Evolutionary conservation across 2,888 invertebrate genomes (phyloP), one percentile per base, ranked within the genome.

Genomic region (Drosophila eohydei): DNA sequence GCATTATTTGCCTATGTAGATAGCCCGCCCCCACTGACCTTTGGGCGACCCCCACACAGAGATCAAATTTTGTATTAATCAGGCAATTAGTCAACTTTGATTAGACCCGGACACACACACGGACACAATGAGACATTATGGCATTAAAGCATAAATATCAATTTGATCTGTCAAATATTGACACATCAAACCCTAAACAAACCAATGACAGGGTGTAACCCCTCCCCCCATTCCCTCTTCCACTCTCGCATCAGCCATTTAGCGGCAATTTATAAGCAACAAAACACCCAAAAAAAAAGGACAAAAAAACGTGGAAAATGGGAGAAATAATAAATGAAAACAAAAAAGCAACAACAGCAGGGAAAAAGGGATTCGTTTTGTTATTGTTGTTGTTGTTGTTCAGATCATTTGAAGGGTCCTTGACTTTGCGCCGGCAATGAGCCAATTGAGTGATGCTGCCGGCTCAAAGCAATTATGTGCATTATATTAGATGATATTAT

Each of bases 391-490:
- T 75, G 83, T 58, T 21, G 36, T 72, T 75, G 83, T 79, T 80
- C 79, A 82, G 91, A 91, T 92, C 89, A 90, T 91, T 92, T 92
- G 80, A 90, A 88, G 91, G 92, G 91, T 91, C 90, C 92, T 92
- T 92, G 91, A 91, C 92, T 92, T 85, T 83, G 62, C 78, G 72
- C 72, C 74, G 62, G 65, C 77, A 77, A 79, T 71, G 67, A 78
- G 59, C 64, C 81, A 81, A 78, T 80, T 85, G 66, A 79, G 81
- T 73, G 81, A 78, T 80, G 78, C 68, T 80, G 71, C 64, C 56
- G 59, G 62, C 66, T 61, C 61, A 63, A 38, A 58, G 63, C 77
- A 78, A 78, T 78, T 78, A 78, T 75, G 72, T 64, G 64, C 67
- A 71, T 80, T 74, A 64, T 74, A 67, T 66, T 68, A 48, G 70